Base-by-base conservation (phyloP, 2,888 invertebrate genomes). In the Diploptera punctata region DNA sequence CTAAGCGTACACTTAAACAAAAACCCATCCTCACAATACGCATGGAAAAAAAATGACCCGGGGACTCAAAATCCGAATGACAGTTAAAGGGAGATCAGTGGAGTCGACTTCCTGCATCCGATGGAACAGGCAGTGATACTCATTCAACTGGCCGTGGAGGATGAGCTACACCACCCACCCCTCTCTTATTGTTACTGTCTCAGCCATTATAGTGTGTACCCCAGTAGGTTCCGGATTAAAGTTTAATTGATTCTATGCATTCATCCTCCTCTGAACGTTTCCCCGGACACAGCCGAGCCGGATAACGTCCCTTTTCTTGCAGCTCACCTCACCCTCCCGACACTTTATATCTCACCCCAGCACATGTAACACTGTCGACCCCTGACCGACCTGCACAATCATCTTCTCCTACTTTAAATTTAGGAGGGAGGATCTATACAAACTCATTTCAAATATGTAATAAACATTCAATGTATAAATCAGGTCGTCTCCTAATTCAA, bases 171-270 rank as follows among this genome's bases (percentile, higher is more conserved):
- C 44, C 19, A 21, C 49, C 67, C 26, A 21, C 49, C 72, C 52
- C 62, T 33, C 68, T 31, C 68, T 54, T 47, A 62, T 60, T 70
- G 70, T 69, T 43, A 44, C 57, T 57, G 57, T 57, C 57, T 57
- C 57, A 29, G 49, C 67, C 72, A 72, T 72, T 72, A 72, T 72
- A 29, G 31, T 57, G 29, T 57, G 57, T 16, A 26, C 57, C 57
- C 47, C 62, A 29, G 29, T 78, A 77, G 83, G 86, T 86, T 86
- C 86, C 86, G 86, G 86, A 86, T 86, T 86, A 85, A 85, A 85
- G 84, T 86, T 86, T 86, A 87, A 86, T 87, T 86, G 86, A 87
- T 86, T 86, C 84, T 47, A 65, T 47, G 65, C 47, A 47, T 65
- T 65, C 65, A 65, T 65, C 47, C 65, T 65, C 47, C 26, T 13